Conservation (phyloP, 2,797 vertebrate species). For the Strix occidentalis region DNA sequence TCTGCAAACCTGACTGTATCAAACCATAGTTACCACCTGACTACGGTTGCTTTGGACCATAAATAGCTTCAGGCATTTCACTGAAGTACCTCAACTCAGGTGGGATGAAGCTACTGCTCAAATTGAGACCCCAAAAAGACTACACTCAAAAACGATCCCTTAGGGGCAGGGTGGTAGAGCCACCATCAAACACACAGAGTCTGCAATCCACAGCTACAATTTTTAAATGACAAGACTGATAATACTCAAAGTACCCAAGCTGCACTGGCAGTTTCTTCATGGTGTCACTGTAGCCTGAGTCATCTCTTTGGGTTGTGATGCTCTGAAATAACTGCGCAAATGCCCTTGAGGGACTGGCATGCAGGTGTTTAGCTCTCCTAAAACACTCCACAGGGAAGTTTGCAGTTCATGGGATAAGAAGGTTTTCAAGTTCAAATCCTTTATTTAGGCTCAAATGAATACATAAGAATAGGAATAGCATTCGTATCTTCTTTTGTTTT, state of each 20-base stretch:
- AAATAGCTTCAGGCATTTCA: neutral
- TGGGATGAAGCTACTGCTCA: neutral
- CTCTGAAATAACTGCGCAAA: neutral
- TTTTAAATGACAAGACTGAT: neutral
- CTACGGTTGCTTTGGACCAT: neutral
- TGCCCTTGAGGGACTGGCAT: neutral
- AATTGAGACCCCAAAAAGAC: neutral
- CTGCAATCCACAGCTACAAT: neutral
- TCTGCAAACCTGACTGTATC: neutral
- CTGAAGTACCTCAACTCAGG: neutral
- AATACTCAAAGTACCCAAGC: neutral
- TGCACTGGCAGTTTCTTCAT: accelerated
- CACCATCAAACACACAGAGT: neutral
- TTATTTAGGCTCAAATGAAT: constrained; percentile 22
- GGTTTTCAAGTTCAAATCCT: neutral
- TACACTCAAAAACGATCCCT: neutral
- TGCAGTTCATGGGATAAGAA: neutral
- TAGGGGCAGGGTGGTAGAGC: neutral
- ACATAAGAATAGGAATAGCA: neutral
- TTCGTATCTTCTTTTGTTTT: neutral
- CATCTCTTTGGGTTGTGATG: neutral
- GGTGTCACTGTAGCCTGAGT: neutral
- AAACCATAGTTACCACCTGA: neutral
- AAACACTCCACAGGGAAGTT: neutral
- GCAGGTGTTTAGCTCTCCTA: neutral